Conservation (phyloP, 2,797 vertebrate species). For the Halcyon leucocephala region DNA sequence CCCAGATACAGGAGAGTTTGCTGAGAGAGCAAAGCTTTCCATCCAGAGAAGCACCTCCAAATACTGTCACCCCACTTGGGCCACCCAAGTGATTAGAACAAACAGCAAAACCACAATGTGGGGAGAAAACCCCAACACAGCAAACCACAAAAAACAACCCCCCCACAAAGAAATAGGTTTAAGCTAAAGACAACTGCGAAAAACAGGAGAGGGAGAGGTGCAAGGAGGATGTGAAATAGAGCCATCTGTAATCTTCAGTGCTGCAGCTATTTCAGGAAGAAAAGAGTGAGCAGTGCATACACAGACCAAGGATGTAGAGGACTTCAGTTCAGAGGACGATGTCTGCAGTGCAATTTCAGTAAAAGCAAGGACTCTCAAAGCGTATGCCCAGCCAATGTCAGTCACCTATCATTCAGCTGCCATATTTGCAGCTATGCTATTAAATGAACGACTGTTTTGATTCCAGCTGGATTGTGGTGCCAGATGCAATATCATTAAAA, state of each 20-base stretch:
- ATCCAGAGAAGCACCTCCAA: not conserved
- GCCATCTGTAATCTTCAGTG: not conserved
- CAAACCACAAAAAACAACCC: not conserved
- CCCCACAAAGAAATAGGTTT: not conserved
- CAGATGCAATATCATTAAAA: slow-evolving; percentile 4
- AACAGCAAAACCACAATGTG: rapidly evolving
- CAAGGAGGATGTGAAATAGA: not conserved
- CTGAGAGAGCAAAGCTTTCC: not conserved
- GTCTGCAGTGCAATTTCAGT: not conserved
- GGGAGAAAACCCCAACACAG: not conserved
- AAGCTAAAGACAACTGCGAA: not conserved
- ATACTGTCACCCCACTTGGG: not conserved
- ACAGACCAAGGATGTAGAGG: not conserved
- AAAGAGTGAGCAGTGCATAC: not conserved
- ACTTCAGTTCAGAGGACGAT: not conserved
- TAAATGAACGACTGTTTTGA: not conserved
- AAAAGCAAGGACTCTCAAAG: not conserved
- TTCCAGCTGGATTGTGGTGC: not conserved
- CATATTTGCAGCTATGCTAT: not conserved
- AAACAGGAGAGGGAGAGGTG: not conserved
- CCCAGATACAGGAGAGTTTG: not conserved
- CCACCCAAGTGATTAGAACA: not conserved
- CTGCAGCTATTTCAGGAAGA: not conserved
- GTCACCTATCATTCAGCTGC: not conserved
- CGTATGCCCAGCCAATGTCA: not conserved